Evolutionary conservation across 2,888 invertebrate species (phyloP).

Genomic region (Xylophagus ater): DNA sequence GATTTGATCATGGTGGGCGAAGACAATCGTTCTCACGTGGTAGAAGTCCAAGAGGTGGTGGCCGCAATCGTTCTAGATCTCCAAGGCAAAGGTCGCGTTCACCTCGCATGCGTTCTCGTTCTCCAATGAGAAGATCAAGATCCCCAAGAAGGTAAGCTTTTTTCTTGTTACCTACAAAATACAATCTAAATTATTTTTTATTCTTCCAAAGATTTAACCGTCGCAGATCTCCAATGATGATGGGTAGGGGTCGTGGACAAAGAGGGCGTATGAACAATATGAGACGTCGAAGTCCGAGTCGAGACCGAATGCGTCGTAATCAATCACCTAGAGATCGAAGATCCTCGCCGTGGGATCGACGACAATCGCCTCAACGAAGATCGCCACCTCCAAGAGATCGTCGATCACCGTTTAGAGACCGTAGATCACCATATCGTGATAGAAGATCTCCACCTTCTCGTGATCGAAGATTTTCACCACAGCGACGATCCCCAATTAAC

Average conservation of each 20-base stretch:
- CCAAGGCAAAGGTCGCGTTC: constrained; percentile 29
- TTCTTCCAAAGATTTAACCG: constrained; percentile 26
- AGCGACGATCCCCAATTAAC: constrained; percentile 29
- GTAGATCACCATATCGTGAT: constrained; percentile 24
- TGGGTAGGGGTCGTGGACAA: constrained; percentile 9
- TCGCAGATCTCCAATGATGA: constrained; percentile 12
- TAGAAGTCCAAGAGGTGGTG: constrained; percentile 21
- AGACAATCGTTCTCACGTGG: constrained; percentile 22
- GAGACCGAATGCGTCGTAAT: constrained; percentile 25
- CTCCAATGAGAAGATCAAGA: constrained; percentile 33
- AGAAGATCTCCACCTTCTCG: constrained; percentile 28
- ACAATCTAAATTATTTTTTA: neutral
- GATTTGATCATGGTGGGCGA: constrained; percentile 22
- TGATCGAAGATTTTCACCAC: constrained; percentile 17
- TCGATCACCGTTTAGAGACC: constrained; percentile 25
- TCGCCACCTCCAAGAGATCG: constrained; percentile 27
- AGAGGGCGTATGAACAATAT: constrained; percentile 12
- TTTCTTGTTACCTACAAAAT: neutral
- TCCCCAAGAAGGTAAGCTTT: constrained; percentile 33
- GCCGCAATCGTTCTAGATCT: constrained; percentile 29
- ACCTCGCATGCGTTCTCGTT: constrained; percentile 31
- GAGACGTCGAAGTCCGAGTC: constrained; percentile 32
- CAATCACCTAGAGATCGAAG: constrained; percentile 26
- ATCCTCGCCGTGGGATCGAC: constrained; percentile 34
- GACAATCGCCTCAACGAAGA: constrained; percentile 41